Percentiles rank a stretch among this genome's conserved stretches.
These are phyloP conservation scores for Adelges cooleyi DNA, from an alignment of 1,140 invertebrate genomes.

Conservation along the genomic window DNA sequence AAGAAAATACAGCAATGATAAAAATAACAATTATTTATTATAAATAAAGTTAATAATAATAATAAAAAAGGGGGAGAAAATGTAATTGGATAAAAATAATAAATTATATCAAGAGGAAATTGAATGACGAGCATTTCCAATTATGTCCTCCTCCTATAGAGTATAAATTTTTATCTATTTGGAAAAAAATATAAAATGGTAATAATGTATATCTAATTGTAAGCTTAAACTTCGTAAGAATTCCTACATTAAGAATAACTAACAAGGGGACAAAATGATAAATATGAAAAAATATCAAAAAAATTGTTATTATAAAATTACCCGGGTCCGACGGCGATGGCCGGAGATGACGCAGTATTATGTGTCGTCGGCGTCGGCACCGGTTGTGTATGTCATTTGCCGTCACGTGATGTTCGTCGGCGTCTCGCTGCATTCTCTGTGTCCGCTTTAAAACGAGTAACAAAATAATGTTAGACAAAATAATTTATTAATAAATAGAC, in stretches of 20 bases:
- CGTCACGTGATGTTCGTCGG: slow-evolving; percentile 45
- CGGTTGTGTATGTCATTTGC: slow-evolving; percentile 43
- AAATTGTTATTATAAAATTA: neutral
- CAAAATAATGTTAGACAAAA: neutral
- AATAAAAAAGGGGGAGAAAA: neutral
- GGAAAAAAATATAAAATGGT: neutral
- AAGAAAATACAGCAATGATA: neutral
- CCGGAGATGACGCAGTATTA: slow-evolving; percentile 27
- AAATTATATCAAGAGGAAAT: slow-evolving; percentile 12
- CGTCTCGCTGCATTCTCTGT: slow-evolving; percentile 37
- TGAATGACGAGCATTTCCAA: neutral
- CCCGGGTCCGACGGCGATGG: slow-evolving; percentile 26
- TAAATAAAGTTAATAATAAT: slow-evolving; percentile 7
- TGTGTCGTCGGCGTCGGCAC: slow-evolving; percentile 29
- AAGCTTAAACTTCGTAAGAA: neutral
- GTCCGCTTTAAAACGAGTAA: slow-evolving; percentile 36
- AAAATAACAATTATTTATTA: slow-evolving; percentile 20
- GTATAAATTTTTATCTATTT: neutral
- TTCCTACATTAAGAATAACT: neutral
- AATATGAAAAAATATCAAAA: neutral
- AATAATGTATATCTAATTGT: neutral
- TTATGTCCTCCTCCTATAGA: neutral
- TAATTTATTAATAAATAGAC: neutral
- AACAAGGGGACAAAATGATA: slow-evolving; percentile 10
- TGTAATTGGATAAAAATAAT: neutral